A percentile compares a stretch with the other conserved stretches of the same genome.
These are phyloP conservation scores for Parthenolecanium corni DNA, from an alignment of 2,888 invertebrate genomes.

Conservation along the genomic window DNA sequence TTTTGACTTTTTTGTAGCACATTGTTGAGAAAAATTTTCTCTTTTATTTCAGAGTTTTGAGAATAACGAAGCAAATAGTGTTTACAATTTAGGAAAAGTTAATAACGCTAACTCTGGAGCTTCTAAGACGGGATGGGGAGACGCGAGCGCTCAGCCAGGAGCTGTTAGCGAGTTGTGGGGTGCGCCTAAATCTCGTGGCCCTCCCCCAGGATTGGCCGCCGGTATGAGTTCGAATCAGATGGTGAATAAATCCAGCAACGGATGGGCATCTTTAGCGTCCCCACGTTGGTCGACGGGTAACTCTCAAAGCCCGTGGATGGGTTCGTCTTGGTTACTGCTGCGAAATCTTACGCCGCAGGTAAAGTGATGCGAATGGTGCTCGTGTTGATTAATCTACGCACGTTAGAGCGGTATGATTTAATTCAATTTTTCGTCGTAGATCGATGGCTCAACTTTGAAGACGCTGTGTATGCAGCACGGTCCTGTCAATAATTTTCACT, in stretches of 20 bases:
- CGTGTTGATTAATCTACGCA: too few relatives aligned
- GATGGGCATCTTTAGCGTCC: slow-evolving; percentile 42
- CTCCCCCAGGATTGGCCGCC: slow-evolving; percentile 53
- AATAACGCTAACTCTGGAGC: slow-evolving; percentile 35
- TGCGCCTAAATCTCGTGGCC: slow-evolving; percentile 53
- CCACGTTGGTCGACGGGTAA: slow-evolving; percentile 33
- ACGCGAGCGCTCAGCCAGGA: slow-evolving; percentile 45
- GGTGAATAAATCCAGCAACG: slow-evolving; percentile 37
- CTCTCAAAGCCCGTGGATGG: slow-evolving; percentile 36
- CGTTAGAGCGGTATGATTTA: too few relatives aligned
- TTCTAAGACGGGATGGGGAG: slow-evolving; percentile 48
- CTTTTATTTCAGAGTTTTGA: too few relatives aligned
- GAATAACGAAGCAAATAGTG: too few relatives aligned
- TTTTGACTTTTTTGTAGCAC: slow-evolving; percentile 37
- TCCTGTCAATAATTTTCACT: slow-evolving; percentile 83
- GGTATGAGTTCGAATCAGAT: slow-evolving; percentile 20
- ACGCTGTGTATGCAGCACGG: slow-evolving; percentile 94
- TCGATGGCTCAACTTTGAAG: slow-evolving; percentile 88
- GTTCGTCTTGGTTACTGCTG: slow-evolving; percentile 70
- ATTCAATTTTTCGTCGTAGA: slow-evolving; percentile 47
- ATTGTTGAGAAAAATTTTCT: slow-evolving; percentile 31
- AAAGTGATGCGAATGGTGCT: slow-evolving; percentile 33
- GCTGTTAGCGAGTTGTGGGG: slow-evolving; percentile 54
- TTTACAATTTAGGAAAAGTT: slow-evolving; percentile 41
- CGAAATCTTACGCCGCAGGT: slow-evolving; percentile 90